phyloP scores from a whole-genome alignment of 2,797 vertebrate genomes.

The Mallotus villosus region DNA sequence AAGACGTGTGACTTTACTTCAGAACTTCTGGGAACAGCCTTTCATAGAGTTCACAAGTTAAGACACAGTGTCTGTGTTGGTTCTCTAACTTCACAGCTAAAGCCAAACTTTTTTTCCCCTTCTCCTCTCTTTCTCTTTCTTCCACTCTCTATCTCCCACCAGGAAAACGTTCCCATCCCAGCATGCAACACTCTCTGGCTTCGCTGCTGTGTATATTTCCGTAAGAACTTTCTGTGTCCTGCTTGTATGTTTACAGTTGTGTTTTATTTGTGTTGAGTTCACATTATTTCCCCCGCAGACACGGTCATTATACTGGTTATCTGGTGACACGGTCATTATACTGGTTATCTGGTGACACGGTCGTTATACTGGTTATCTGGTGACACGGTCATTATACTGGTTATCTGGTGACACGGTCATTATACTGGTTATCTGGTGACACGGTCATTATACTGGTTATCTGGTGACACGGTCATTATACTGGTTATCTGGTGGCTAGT shows the following conservation, averaged over 20 bases:
- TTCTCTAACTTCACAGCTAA: background rate
- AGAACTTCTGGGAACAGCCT: background rate
- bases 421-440: too few species aligned
- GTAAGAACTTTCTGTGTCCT: slow-evolving; percentile 76
- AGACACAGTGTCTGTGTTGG: background rate
- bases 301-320: too few species aligned
- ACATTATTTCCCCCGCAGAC: background rate
- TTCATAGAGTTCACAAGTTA: too few species aligned
- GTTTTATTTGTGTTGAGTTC: background rate
- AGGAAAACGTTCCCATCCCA: slow-evolving; percentile 99
- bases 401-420: too few species aligned
- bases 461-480: too few species aligned
- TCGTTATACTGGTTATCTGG: too few species aligned
- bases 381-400: too few species aligned
- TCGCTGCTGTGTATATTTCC: slow-evolving; percentile 94
- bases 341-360: too few species aligned
- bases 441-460: too few species aligned
- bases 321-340: too few species aligned
- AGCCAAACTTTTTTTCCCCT: background rate
- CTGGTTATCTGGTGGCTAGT: too few species aligned
- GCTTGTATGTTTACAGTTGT: slow-evolving; percentile 19
- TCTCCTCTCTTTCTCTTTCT: slow-evolving; percentile 34
- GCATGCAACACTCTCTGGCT: slow-evolving; percentile 94
- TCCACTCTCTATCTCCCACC: slow-evolving; percentile 32
- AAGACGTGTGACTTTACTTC: background rate